A percentile compares a stretch with the other conserved stretches of the same genome.
Conservation (phyloP, 2,113 vertebrate species). For the Neotoma lepida region DNA sequence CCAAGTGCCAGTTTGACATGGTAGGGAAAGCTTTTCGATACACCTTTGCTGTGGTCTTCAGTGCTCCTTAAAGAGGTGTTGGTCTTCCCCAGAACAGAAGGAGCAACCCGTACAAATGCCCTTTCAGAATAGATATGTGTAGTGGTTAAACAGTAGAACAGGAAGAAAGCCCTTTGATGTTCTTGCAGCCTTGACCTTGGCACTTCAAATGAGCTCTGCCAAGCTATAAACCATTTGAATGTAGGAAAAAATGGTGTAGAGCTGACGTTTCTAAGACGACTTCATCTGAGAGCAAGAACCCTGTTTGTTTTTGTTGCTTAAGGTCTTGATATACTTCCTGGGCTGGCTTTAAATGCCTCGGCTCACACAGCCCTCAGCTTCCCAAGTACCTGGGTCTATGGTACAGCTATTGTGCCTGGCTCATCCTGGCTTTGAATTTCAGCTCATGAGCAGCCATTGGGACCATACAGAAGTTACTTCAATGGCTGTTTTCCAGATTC, state of each 20-base stretch:
- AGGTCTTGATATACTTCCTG: not conserved
- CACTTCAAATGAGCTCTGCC: not conserved
- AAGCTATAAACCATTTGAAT: not conserved
- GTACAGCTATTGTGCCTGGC: not conserved
- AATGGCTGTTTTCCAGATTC: not conserved
- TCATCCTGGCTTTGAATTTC: not conserved
- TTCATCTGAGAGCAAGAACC: not conserved
- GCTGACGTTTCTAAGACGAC: not conserved
- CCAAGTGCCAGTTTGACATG: accelerated
- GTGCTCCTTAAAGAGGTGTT: not conserved
- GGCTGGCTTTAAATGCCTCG: not conserved
- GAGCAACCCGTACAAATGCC: not conserved
- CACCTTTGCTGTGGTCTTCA: not conserved
- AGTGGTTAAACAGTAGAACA: accelerated
- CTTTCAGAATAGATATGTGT: not conserved
- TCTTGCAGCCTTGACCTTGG: not conserved
- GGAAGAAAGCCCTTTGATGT: not conserved
- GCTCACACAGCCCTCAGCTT: not conserved
- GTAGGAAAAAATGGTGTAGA: not conserved
- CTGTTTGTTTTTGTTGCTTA: not conserved
- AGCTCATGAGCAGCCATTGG: not conserved
- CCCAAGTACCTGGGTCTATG: not conserved
- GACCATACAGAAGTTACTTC: accelerated
- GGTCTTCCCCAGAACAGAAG: not conserved
- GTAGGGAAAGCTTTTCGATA: not conserved